Conservation (phyloP, 2,113 vertebrate genomes). For the Menidia beryllina region DNA sequence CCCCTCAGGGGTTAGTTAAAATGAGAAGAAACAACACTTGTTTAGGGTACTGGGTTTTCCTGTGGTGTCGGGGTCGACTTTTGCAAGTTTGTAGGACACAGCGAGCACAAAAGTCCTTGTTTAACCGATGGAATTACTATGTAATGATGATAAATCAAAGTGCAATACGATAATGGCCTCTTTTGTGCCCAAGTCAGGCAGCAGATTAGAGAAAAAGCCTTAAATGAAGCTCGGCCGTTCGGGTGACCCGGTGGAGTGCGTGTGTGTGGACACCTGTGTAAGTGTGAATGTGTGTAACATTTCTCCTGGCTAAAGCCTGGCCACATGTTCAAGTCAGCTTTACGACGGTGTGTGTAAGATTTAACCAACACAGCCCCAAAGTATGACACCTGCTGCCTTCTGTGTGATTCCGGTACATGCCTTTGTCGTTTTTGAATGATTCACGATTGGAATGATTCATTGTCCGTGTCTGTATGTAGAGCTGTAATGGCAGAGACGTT, state of each 20-base stretch:
- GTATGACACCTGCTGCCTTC: slow-evolving; percentile 44
- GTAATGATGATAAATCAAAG: slow-evolving; percentile 49
- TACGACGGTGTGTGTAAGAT: neutral
- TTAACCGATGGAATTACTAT: slow-evolving; percentile 32
- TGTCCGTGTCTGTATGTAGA: neutral
- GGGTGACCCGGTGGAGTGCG: neutral
- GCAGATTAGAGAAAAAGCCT: slow-evolving; percentile 25
- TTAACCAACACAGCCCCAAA: neutral
- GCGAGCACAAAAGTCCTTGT: slow-evolving; percentile 14
- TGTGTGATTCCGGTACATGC: slow-evolving; percentile 19
- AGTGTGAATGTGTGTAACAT: neutral
- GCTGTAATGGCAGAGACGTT: slow-evolving; percentile 47
- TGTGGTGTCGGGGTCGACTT: slow-evolving; percentile 10
- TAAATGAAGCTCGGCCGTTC: neutral
- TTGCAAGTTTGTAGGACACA: slow-evolving; percentile 18
- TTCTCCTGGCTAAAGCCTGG: slow-evolving; percentile 22
- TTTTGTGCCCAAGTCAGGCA: slow-evolving; percentile 29
- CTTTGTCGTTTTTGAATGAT: slow-evolving; percentile 45
- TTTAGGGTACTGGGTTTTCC: slow-evolving; percentile 39
- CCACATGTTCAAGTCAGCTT: slow-evolving; percentile 1
- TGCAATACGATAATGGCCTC: slow-evolving; percentile 34
- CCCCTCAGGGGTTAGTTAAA: slow-evolving; percentile 8
- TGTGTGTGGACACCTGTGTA: no score
- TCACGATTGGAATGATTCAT: neutral
- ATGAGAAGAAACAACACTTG: slow-evolving; percentile 30